A percentile compares a stretch with the other conserved stretches of the same genome.
Conservation (phyloP, 1,140 invertebrate species). For the Platyscapa corneri region DNA sequence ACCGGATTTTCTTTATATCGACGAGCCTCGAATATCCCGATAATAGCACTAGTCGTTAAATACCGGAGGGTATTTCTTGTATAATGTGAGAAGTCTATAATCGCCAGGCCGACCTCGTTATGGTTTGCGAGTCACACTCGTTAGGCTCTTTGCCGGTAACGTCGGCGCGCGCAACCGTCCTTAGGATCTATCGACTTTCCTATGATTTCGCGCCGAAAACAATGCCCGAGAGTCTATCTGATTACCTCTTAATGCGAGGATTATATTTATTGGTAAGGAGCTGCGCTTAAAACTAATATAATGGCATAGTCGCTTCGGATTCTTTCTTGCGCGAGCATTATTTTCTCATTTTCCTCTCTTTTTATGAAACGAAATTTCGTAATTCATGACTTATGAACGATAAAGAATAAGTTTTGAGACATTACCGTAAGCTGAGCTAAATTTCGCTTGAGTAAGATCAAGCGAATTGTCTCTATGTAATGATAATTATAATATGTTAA, state of each 20-base stretch:
- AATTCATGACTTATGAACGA: neutral
- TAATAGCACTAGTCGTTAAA: conserved; percentile 65
- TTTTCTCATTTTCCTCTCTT: too few species aligned
- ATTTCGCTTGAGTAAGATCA: neutral
- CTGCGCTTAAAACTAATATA: neutral
- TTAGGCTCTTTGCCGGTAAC: neutral
- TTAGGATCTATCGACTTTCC: neutral
- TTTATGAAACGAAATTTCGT: too few species aligned
- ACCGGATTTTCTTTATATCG: conserved; percentile 46
- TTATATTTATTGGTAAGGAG: neutral
- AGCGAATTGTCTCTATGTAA: neutral
- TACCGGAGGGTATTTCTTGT: conserved; percentile 57
- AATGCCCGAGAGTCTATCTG: neutral
- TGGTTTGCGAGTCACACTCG: conserved; percentile 52
- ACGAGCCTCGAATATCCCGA: conserved; percentile 66
- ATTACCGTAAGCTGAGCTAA: neutral
- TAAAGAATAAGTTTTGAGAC: neutral
- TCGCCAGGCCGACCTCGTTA: conserved; percentile 60
- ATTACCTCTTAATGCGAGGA: neutral
- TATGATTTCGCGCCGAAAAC: neutral
- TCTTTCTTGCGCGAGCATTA: neutral
- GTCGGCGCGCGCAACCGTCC: neutral
- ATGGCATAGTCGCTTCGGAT: neutral
- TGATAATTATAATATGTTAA: neutral
- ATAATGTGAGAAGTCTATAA: conserved; percentile 60